phyloP scores from a whole-genome alignment of 2,113 vertebrate genomes.

The Seriola dumerili region DNA sequence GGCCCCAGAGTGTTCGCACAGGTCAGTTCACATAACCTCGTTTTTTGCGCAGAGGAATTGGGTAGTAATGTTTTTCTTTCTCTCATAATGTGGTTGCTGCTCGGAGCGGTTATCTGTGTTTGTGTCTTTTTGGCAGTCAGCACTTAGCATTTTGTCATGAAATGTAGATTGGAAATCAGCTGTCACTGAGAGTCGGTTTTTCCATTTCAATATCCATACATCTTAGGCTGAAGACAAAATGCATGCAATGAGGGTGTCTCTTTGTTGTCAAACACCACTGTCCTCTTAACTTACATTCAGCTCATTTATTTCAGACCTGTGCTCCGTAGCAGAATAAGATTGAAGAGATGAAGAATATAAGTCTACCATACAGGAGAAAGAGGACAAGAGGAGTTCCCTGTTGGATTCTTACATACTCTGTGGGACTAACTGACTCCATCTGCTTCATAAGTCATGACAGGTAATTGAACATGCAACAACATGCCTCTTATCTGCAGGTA shows the following conservation, averaged over 20 bases:
- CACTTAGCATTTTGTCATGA: constrained; percentile 1
- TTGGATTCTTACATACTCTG: constrained; percentile 25
- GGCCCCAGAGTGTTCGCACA: constrained; percentile 42
- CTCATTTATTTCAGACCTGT: constrained; percentile 10
- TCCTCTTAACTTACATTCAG: constrained; percentile 23
- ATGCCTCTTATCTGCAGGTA: constrained; percentile 17
- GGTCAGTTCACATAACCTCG: constrained; percentile 79
- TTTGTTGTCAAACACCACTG: neutral
- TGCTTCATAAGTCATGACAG: constrained; percentile 32
- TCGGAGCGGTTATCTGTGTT: constrained; percentile 6
- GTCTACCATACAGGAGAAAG: constrained; percentile 11
- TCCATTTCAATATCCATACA: constrained; percentile 17
- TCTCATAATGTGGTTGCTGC: constrained; percentile 16
- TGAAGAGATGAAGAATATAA: constrained; percentile 12
- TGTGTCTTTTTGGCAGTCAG: constrained; percentile 22
- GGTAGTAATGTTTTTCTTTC: constrained; percentile 31
- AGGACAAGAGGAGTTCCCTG: constrained; percentile 28
- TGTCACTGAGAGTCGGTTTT: neutral
- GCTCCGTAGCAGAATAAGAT: constrained; percentile 16
- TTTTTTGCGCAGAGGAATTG: constrained; percentile 33
- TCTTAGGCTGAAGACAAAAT: constrained; percentile 19
- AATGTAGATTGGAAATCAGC: neutral
- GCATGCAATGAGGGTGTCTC: constrained; percentile 30
- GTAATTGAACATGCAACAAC: constrained; percentile 39
- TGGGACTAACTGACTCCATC: constrained; percentile 31